Evolutionary conservation across 2,113 vertebrate genomes (phyloP).

Genomic region (Periophthalmus modestus): DNA sequence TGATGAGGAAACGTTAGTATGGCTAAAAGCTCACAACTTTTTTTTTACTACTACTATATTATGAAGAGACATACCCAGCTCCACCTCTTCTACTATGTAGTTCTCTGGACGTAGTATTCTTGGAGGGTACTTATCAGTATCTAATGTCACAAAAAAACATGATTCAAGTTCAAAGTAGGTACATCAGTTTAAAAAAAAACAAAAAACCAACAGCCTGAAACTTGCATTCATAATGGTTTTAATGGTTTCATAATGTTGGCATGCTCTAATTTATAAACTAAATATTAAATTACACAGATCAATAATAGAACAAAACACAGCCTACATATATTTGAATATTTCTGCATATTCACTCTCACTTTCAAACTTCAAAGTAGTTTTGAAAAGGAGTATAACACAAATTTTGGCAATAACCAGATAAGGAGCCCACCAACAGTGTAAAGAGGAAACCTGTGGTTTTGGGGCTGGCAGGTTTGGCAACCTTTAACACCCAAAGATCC

Average conservation of each 20-base stretch:
- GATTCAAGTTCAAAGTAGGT: too few species aligned
- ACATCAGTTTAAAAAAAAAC: not conserved
- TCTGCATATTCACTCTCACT: not conserved
- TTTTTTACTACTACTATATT: too few species aligned
- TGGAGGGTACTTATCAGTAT: conserved; percentile 19
- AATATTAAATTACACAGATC: too few species aligned
- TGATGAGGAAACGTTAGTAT: too few species aligned
- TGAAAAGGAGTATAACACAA: not conserved
- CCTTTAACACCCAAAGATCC: too few species aligned
- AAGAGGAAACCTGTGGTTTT: not conserved
- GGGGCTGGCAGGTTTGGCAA: not conserved
- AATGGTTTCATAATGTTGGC: too few species aligned
- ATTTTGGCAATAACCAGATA: not conserved
- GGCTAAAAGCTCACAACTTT: too few species aligned
- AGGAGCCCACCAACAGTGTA: not conserved
- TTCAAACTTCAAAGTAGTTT: not conserved
- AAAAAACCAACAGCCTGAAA: too few species aligned
- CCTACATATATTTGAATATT: too few species aligned
- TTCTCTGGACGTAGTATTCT: conserved; percentile 28
- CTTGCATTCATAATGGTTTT: too few species aligned
- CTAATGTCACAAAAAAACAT: conserved; percentile 11
- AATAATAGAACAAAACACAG: too few species aligned
- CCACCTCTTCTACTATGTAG: conserved; percentile 40
- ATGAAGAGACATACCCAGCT: conserved; percentile 56
- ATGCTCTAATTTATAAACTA: too few species aligned